A percentile compares a stretch with the other conserved stretches of the same genome.
phyloP scores from a whole-genome alignment of 2,888 invertebrate species.

The Tenthredo amoena region DNA sequence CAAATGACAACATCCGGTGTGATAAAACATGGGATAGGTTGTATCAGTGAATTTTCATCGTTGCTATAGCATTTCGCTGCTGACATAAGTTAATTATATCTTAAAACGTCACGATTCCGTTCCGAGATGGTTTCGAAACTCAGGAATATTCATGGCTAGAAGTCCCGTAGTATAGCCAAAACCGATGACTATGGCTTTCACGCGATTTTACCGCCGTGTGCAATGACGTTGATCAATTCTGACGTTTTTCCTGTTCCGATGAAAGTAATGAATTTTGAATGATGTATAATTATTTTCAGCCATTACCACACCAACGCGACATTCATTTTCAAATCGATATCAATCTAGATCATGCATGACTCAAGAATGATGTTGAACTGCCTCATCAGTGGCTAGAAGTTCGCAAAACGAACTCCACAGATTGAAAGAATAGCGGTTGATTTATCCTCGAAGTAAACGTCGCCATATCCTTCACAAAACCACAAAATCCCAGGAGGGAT shows the following conservation, averaged over 20 bases:
- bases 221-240: neutral
- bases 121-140: neutral
- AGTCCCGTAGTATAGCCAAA: neutral
- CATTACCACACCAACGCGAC: neutral
- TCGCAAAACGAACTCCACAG: neutral
- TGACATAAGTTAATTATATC: neutral
- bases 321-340: neutral
- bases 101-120: neutral
- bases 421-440: neutral
- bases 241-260: neutral
- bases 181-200: neutral
- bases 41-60: no score
- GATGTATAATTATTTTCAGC: neutral
- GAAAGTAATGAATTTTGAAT: neutral
- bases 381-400: neutral
- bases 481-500: neutral
- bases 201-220: neutral
- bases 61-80: neutral
- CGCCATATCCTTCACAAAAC: neutral
- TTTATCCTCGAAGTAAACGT: neutral
- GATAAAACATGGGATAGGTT: no score
- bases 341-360: neutral
- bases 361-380: neutral
- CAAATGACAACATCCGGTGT: no score
- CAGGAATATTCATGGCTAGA: neutral